These are phyloP conservation scores for Sanderia malayensis DNA, from an alignment of 30 jellyfish, hydroid and myxozoan species.

Conservation along the genomic window DNA sequence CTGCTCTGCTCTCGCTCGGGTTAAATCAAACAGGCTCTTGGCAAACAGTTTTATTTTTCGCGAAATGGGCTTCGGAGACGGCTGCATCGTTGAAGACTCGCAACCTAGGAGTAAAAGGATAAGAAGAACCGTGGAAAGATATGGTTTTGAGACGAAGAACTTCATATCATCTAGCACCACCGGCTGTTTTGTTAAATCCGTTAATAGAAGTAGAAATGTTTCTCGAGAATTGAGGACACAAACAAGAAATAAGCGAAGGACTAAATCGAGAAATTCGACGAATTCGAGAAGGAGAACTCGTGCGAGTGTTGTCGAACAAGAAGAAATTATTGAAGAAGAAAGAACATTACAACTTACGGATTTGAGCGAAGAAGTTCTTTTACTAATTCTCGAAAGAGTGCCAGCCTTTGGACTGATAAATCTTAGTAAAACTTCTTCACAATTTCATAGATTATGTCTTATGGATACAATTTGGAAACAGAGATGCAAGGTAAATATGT, in stretches of 20 bases:
- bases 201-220: neutral
- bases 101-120: constrained; percentile 47
- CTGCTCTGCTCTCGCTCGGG: too few relatives aligned
- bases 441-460: constrained; percentile 81
- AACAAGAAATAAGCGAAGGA: constrained; percentile 22
- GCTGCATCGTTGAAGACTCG: constrained; percentile 10
- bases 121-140: constrained; percentile 53
- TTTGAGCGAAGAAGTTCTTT: constrained; percentile 84
- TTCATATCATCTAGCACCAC: constrained; percentile 28
- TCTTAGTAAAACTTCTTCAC: constrained; percentile 79
- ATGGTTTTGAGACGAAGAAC: constrained; percentile 32
- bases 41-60: neutral
- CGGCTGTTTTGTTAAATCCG: neutral
- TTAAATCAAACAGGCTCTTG: constrained; percentile 45
- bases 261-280: constrained; percentile 2
- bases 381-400: constrained; percentile 77
- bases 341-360: constrained; percentile 56
- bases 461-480: constrained; percentile 92
- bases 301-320: constrained; percentile 6
- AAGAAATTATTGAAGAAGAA: constrained; percentile 20
- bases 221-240: neutral
- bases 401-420: constrained; percentile 90
- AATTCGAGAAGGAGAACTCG: constrained; percentile 7
- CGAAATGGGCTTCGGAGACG: neutral
- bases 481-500: constrained; percentile 95